phyloP scores from a whole-genome alignment of 2,797 vertebrate species.

The Channa striata region DNA sequence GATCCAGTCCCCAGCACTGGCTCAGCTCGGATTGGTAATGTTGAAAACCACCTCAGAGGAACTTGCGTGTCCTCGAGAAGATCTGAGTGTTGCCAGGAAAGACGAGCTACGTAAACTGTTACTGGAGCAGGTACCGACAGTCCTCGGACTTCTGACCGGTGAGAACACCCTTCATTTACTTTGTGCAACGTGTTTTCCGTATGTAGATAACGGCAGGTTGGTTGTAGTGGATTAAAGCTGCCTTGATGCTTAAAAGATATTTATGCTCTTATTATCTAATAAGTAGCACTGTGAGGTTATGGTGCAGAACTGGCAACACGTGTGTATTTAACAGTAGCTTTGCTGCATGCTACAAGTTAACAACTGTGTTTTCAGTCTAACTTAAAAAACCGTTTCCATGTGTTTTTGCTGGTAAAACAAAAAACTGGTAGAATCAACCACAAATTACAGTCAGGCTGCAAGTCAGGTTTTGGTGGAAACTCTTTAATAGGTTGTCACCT shows the following conservation, averaged over 20 bases:
- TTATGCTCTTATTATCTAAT: neutral
- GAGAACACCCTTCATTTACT: constrained; percentile 35
- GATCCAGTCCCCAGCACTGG: constrained; percentile 93
- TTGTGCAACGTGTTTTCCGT: neutral
- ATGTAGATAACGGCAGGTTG: neutral
- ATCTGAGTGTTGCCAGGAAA: constrained; percentile 94
- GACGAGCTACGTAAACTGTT: constrained; percentile 96
- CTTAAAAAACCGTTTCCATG: neutral
- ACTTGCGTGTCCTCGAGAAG: constrained; percentile 96
- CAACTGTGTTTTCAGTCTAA: neutral
- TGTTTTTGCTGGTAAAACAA: neutral
- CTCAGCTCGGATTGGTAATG: constrained; percentile 93
- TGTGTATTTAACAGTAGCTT: neutral
- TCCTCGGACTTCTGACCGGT: constrained; percentile 95
- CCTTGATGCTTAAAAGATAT: neutral
- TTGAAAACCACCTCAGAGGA: constrained; percentile 98
- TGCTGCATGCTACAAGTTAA: neutral
- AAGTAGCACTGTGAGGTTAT: neutral
- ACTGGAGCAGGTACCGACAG: constrained; percentile 94
- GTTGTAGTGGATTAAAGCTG: neutral
- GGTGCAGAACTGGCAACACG: neutral
- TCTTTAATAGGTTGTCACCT: neutral
- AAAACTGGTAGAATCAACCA: neutral
- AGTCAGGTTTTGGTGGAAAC: neutral
- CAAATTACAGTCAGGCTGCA: neutral